Evolutionary conservation across 1,140 invertebrate species (phyloP).

Genomic region (Pygmarrhopalites habei): DNA sequence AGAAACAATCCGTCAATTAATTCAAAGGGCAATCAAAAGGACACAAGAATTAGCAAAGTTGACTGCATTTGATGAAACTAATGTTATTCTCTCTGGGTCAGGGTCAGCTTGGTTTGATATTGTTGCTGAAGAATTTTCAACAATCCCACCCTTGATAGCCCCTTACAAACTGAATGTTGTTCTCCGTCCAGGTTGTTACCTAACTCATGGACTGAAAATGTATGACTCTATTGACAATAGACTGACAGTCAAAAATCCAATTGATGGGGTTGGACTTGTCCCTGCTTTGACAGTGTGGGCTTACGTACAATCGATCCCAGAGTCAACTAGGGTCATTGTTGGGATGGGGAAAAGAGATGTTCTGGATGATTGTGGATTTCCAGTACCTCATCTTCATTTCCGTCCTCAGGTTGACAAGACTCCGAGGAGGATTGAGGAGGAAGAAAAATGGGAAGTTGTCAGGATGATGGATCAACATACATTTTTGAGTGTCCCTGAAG

Average conservation of each 20-base stretch:
- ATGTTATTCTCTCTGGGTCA: constrained; percentile 27
- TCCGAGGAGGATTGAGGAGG: not conserved
- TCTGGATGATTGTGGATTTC: constrained; percentile 27
- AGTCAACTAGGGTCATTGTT: constrained; percentile 24
- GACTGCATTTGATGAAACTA: not conserved
- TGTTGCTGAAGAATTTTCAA: constrained; percentile 27
- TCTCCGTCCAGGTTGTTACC: constrained; percentile 33
- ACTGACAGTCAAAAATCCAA: constrained; percentile 7
- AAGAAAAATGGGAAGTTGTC: constrained; percentile 21
- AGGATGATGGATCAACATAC: constrained; percentile 38
- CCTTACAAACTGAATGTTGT: constrained; percentile 8
- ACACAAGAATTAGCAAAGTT: not conserved
- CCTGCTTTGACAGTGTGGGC: constrained; percentile 29
- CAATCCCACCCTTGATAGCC: not conserved
- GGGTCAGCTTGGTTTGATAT: constrained; percentile 36
- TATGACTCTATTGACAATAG: constrained; percentile 19
- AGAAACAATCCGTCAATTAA: constrained; percentile 12
- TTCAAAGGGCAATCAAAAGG: not conserved
- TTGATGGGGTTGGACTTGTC: constrained; percentile 9
- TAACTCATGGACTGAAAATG: constrained; percentile 25
- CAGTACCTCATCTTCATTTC: constrained; percentile 25
- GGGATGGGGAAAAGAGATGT: constrained; percentile 31
- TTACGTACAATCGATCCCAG: constrained; percentile 35
- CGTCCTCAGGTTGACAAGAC: not conserved
- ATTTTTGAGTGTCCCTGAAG: constrained; percentile 21